Evolutionary conservation across 2,888 invertebrate genomes (phyloP), one percentile per base, ranked within the genome.

Genomic region (Drepanosiphum platanoidis): DNA sequence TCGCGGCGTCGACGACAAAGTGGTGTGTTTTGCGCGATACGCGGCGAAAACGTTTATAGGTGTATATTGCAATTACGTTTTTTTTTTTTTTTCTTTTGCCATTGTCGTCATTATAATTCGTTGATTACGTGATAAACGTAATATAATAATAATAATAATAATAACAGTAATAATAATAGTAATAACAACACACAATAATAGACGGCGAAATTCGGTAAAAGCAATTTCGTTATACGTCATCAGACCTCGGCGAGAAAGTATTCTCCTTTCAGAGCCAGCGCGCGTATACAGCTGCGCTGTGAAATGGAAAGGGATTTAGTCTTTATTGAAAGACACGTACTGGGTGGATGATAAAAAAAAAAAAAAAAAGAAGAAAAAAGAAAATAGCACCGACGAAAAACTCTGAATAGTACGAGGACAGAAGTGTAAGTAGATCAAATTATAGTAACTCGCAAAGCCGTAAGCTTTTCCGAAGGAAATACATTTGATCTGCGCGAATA

Each of bases 221-320:
- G 30, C 18, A 42, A 42, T 42, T 72, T 30, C 7, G 42, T 30
- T 18, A 18, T 30, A n/a, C n/a, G 42, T 72, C 30, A 30, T 72
- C 72, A 52, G 52, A 52, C 18, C 52, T 8, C 1, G 30, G 9
- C 0, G 27, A 46, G 42, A 18, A 30, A 39, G 11, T 27, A 9
- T 3, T 46, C 30, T 27, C 30, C 22, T 52, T 52, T 52, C 52
- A 52, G 52, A 52, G 18, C 18, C 22, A 52, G 30, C 27, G 18
- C n/a, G 42, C n/a, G n/a, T n/a, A n/a, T n/a, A n/a, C n/a, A n/a
- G n/a, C n/a, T 46, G 18, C 13, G 18, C 15, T 15, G 46, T n/a
- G 18, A 71, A 42, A 71, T 39, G 74, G 30, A 52, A 74, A 52
- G 22, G 74, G 74, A 74, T 74, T 74, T 74, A 74, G 30, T 52